Evolutionary conservation across 2,888 invertebrate species (phyloP).

Genomic region (Phrixothrix hirtus): DNA sequence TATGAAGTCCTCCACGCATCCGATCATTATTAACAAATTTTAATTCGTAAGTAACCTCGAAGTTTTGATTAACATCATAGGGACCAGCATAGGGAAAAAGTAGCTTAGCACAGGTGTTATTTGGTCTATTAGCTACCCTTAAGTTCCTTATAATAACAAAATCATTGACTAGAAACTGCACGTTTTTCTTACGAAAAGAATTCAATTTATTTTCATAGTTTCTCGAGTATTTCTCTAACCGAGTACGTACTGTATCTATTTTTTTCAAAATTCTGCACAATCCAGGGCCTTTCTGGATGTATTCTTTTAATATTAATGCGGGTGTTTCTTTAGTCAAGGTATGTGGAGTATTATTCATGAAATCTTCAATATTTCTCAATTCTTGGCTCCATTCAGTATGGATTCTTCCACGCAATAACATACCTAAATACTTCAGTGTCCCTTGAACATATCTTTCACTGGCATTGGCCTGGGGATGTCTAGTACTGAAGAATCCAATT

Average conservation of each 20-base stretch:
- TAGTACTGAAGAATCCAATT: too few relatives aligned
- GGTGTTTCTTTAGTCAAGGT: too few relatives aligned
- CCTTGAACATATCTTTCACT: too few relatives aligned
- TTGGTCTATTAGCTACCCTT: background rate
- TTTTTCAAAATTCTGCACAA: background rate
- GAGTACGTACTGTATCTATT: background rate
- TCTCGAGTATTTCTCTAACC: background rate
- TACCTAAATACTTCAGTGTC: too few relatives aligned
- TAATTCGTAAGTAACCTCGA: background rate
- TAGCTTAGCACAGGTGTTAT: background rate
- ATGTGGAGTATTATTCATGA: background rate
- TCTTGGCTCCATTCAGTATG: too few relatives aligned
- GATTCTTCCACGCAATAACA: too few relatives aligned
- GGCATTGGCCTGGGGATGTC: too few relatives aligned
- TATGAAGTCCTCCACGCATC: background rate
- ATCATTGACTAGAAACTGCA: background rate
- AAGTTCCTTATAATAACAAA: conserved; percentile 1
- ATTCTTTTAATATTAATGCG: background rate
- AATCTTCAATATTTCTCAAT: conserved; percentile 2
- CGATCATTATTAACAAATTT: background rate
- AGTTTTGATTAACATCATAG: background rate
- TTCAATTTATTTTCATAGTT: background rate
- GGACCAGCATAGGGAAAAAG: conserved; percentile 1
- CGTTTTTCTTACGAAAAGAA: background rate
- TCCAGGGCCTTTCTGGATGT: conserved; percentile 1